Conservation (phyloP, 2,113 vertebrate species). For the Planiliza haematocheilus region DNA sequence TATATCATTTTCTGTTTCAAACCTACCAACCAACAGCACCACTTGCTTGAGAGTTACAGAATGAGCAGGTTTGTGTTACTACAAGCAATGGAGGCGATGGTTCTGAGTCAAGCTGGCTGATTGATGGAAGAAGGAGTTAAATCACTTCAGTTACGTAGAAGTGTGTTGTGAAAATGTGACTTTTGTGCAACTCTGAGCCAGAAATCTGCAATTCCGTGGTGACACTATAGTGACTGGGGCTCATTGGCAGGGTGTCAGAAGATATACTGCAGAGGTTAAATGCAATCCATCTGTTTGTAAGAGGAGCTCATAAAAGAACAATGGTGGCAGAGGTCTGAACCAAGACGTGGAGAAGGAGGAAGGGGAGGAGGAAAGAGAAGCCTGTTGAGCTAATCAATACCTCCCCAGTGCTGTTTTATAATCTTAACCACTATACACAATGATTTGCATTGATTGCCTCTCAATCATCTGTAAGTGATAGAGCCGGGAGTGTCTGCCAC, state of each 20-base stretch:
- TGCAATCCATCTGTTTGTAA: background rate
- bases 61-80: background rate
- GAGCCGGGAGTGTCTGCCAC: background rate
- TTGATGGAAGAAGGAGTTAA: background rate
- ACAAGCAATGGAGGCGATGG: background rate
- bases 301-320: conserved; percentile 36
- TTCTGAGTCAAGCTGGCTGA: background rate
- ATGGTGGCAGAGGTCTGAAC: background rate
- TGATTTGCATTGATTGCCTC: conserved; percentile 52
- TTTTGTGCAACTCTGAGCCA: background rate
- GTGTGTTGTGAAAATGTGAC: background rate
- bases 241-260: conserved; percentile 40
- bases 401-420: conserved; percentile 47
- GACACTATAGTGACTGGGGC: conserved; percentile 4
- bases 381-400: conserved; percentile 57
- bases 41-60: background rate
- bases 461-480: conserved; percentile 27
- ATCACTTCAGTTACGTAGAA: background rate
- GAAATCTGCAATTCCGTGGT: conserved; percentile 4
- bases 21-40: background rate
- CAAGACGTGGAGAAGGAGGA: background rate
- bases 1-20: background rate
- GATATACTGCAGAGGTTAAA: conserved; percentile 15
- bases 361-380: conserved; percentile 18
- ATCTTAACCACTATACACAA: conserved; percentile 38